Percentiles rank a stretch among this genome's conserved stretches.
Conservation (phyloP, 2,113 vertebrate species). For the Trinectes maculatus region DNA sequence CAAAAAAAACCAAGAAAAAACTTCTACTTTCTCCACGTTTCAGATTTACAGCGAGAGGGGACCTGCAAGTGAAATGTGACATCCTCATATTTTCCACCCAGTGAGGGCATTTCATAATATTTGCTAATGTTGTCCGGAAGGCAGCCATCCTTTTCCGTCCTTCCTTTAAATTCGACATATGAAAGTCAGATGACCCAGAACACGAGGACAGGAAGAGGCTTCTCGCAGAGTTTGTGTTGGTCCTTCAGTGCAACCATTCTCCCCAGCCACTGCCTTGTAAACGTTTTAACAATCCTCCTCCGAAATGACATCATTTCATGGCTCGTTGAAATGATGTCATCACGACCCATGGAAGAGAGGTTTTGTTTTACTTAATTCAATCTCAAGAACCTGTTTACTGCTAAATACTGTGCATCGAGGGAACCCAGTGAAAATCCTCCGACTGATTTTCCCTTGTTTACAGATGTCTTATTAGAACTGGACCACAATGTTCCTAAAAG, state of each 20-base stretch:
- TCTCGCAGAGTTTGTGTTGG: constrained; percentile 36
- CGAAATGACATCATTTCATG: constrained; percentile 72
- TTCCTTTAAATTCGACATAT: constrained; percentile 36
- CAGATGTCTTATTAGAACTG: constrained; percentile 38
- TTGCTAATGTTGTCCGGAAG: constrained; percentile 13
- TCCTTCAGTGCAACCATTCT: constrained; percentile 49
- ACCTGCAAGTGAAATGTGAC: constrained; percentile 40
- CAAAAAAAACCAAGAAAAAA: constrained; percentile 25
- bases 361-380: constrained; percentile 44
- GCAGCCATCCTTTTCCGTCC: constrained; percentile 26
- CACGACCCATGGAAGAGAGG: constrained; percentile 38
- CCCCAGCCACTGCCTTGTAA: constrained; percentile 52
- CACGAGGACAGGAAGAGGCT: constrained; percentile 35
- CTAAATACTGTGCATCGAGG: neutral
- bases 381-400: constrained; percentile 5
- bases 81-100: constrained; percentile 23
- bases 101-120: constrained; percentile 36
- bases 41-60: constrained; percentile 16
- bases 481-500: constrained; percentile 26
- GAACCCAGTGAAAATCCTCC: constrained; percentile 9
- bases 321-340: constrained; percentile 74
- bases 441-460: constrained; percentile 40
- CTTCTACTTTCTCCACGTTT: constrained; percentile 39
- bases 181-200: constrained; percentile 35
- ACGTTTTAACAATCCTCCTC: constrained; percentile 65